Conservation (phyloP, 2,888 invertebrate genomes). For the Aspidapion aeneum region DNA sequence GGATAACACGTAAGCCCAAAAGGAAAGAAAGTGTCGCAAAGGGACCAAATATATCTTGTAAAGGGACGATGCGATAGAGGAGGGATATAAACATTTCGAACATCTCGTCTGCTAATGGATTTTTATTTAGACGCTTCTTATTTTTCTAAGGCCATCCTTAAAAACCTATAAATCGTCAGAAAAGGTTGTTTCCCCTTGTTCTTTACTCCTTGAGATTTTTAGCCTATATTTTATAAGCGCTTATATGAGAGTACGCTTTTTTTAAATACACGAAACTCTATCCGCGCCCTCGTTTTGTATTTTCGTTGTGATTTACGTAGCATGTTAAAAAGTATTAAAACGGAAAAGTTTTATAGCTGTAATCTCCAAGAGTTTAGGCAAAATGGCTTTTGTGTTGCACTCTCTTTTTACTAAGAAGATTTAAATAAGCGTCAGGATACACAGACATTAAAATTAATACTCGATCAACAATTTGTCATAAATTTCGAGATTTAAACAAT, state of each 20-base stretch:
- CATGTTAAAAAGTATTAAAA: neutral
- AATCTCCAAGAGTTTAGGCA: constrained; percentile 4
- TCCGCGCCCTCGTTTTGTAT: neutral
- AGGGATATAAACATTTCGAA: neutral
- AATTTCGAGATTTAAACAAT: neutral
- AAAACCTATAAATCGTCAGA: constrained; percentile 5
- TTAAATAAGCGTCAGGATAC: neutral
- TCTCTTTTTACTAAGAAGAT: neutral
- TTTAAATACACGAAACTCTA: neutral
- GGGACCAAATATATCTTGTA: neutral
- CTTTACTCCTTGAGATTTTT: neutral
- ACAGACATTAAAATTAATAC: no score
- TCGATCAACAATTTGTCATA: no score
- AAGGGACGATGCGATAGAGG: no score
- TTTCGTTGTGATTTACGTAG: constrained; percentile 1
- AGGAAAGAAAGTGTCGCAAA: neutral
- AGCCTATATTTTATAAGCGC: constrained; percentile 3
- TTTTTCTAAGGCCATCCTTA: constrained; percentile 2
- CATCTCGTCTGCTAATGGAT: constrained; percentile 1
- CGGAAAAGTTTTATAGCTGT: constrained; percentile 2
- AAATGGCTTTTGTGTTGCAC: neutral
- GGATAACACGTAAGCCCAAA: no score
- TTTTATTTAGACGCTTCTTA: constrained; percentile 1
- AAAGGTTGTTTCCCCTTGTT: neutral
- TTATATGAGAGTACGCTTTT: constrained; percentile 4